These are phyloP conservation scores for Macrostomum lignano DNA, from an alignment of 1,140 invertebrate species.

Conservation along the genomic window DNA sequence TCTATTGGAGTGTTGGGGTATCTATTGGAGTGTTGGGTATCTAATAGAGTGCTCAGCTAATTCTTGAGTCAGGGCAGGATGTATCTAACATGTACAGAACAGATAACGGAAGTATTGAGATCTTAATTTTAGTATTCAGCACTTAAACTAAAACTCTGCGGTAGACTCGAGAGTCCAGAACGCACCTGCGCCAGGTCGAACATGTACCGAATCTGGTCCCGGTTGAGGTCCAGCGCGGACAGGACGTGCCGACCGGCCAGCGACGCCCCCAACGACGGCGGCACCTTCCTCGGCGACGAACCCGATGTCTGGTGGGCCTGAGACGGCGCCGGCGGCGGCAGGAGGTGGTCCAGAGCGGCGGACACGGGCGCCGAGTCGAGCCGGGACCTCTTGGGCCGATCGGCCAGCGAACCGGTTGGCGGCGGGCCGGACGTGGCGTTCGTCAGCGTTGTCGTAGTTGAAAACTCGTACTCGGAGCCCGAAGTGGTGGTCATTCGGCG, in stretches of 20 bases:
- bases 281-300: neutral
- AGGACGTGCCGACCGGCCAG: neutral
- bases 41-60: no score
- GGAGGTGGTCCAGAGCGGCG: constrained; percentile 4
- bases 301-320: neutral
- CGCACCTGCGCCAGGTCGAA: neutral
- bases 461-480: no score
- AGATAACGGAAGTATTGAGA: no score
- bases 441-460: no score
- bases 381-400: constrained; percentile 7
- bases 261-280: neutral
- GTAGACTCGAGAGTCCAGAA: neutral
- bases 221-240: neutral
- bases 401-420: constrained; percentile 5
- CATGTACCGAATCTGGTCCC: neutral
- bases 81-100: no score
- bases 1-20: no score
- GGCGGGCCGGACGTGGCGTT: constrained; percentile 5
- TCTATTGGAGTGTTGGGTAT: no score
- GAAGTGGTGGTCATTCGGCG: neutral
- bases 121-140: no score
- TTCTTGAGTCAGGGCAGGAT: no score
- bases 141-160: no score
- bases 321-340: neutral
- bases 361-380: constrained; percentile 1